A percentile compares a stretch with the other conserved stretches of the same genome.
Conservation (phyloP, 2,113 vertebrate genomes). For the Salvelinus namaycush region DNA sequence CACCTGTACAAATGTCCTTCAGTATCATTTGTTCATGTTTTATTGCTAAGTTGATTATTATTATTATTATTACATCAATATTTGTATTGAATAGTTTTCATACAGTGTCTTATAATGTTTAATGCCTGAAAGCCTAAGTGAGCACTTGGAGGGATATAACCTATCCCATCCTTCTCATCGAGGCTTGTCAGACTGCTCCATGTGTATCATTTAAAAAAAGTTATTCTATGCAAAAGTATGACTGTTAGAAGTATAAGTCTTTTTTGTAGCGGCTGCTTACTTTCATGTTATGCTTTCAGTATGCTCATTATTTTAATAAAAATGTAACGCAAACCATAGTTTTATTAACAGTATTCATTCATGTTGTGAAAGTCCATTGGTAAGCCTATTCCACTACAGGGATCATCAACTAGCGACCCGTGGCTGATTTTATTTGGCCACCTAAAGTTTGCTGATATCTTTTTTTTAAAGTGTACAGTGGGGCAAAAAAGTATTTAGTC, state of each 20-base stretch:
- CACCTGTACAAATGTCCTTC: constrained; percentile 32
- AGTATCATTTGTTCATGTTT: constrained; percentile 27
- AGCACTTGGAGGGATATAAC: constrained; percentile 53
- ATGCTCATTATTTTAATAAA: constrained; percentile 77
- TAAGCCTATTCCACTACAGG: too few species aligned
- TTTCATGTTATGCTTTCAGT: constrained; percentile 57
- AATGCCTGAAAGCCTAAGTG: constrained; percentile 41
- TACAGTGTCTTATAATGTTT: constrained; percentile 33
- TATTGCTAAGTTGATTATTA: constrained; percentile 14
- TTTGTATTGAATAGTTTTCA: constrained; percentile 30
- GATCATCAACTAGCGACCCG: too few species aligned
- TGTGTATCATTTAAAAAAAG: constrained; percentile 47
- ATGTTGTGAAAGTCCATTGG: not conserved
- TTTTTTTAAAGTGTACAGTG: too few species aligned
- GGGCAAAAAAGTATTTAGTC: too few species aligned
- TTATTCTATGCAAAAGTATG: constrained; percentile 75
- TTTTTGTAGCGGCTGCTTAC: constrained; percentile 63
- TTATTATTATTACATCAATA: constrained; percentile 13
- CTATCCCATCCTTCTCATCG: constrained; percentile 34
- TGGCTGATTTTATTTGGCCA: too few species aligned
- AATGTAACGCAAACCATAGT: not conserved
- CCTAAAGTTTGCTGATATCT: too few species aligned
- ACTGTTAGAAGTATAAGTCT: constrained; percentile 61
- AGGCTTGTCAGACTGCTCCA: constrained; percentile 37
- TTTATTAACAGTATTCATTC: not conserved